These are phyloP conservation scores for Cheilosia impressa DNA, from an alignment of 2,888 invertebrate species.

Conservation along the genomic window DNA sequence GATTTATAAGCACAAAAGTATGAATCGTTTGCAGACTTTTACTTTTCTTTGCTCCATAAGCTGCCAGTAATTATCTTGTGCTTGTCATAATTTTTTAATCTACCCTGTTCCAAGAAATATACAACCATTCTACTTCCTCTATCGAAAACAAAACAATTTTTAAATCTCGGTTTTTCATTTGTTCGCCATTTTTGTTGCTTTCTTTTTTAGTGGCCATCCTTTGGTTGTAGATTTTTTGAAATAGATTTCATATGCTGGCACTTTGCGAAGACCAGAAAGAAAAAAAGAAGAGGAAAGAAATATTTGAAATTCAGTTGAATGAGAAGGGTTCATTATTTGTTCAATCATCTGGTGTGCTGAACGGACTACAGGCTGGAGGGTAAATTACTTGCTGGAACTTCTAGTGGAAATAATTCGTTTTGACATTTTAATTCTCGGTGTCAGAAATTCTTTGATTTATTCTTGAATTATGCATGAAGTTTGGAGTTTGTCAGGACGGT, in stretches of 20 bases:
- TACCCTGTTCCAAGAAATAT: background rate
- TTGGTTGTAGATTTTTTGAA: conserved; percentile 19
- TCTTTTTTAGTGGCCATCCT: background rate
- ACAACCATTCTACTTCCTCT: no score
- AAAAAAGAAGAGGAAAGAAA: background rate
- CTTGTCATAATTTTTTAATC: background rate
- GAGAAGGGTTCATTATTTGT: conserved; percentile 44
- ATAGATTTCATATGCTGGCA: conserved; percentile 32
- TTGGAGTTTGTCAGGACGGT: conserved; percentile 15
- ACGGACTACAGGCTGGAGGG: background rate
- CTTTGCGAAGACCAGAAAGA: background rate
- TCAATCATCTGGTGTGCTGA: background rate
- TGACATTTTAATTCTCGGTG: conserved; percentile 51
- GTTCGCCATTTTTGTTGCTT: background rate
- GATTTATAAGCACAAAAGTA: background rate
- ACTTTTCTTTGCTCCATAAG: background rate
- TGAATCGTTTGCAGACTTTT: background rate
- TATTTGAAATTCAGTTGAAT: conserved; percentile 18
- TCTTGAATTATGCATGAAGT: conserved; percentile 36
- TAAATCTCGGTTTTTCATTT: background rate
- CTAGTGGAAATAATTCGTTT: conserved; percentile 44
- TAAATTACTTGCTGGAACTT: conserved; percentile 17
- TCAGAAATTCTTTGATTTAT: conserved; percentile 29
- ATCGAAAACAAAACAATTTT: no score
- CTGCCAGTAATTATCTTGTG: background rate